Evolutionary conservation across 2,888 invertebrate genomes (phyloP), one percentile per base, ranked within the genome.

Genomic region (Polydrusus tereticollis): DNA sequence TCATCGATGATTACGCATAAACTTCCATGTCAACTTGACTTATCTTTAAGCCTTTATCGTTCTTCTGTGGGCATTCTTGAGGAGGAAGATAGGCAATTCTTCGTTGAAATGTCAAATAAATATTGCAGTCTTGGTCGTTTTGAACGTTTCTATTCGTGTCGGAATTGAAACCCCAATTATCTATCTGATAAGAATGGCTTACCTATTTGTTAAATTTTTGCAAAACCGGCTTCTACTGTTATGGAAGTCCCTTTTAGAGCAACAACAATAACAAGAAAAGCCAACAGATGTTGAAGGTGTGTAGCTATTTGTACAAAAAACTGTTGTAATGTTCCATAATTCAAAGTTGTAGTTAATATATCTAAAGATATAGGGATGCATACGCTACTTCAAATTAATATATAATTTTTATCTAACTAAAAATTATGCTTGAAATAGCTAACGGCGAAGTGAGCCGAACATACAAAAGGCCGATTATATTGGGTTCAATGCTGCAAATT

Each of bases 21-120:
- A 41, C 3, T 41, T 41, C 6, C 2, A 2, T 41, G 41, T n/a
- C 12, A 14, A 14, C 41, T 41, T 16, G 3, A n/a, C 2, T 41
- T 20, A 45, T 1, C 20, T 45, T 20, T 18, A 45, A 20, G 20
- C 20, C 45, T 20, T 45, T 20, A 7, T 20, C 45, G 10, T 41
- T 41, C 41, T 41, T 41, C 14, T 14, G 3, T 14, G 14, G 3
- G 41, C 14, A 14, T 1, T 41, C 41, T 41, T 14, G 14, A n/a
- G 21, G 10, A 45, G 7, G 21, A 26, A 6, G 26, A 14, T 7
- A 26, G 26, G 26, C 8, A 26, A 14, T 50, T 50, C 50, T 52
- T 29, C 16, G 7, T 52, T 16, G 14, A n/a, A 14, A 52, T 26
- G 52, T 52, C 52, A 16, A 52, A 52, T 52, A 52, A 52, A 52